Evolutionary conservation across 1,140 invertebrate species (phyloP), one percentile per base, ranked within the genome.

Genomic region (Cephus cinctus): DNA sequence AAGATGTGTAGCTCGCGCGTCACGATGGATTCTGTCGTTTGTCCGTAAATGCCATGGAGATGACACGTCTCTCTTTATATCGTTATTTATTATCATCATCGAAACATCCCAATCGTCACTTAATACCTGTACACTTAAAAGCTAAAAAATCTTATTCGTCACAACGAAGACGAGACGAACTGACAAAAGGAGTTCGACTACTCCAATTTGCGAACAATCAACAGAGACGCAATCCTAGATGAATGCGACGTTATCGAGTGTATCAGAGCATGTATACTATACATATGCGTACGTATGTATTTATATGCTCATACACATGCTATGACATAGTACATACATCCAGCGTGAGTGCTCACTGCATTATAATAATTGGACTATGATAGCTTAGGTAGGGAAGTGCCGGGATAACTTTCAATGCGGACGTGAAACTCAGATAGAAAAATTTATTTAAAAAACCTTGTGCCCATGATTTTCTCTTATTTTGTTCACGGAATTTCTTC

Each of bases 81-180:
- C n/a, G n/a, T n/a, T n/a, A n/a, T n/a, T n/a, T n/a, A n/a, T n/a
- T n/a, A n/a, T n/a, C n/a, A n/a, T n/a, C n/a, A n/a, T n/a, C n/a
- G n/a, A n/a, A n/a, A n/a, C n/a, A n/a, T n/a, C n/a, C n/a, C 52
- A 31, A 49, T 59, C 32, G 39, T 54, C 46, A 31, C 50, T 51
- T 52, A 59, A 54, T 57, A 46, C 45, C 59, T 71, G 69, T 71
- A 71, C 69, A 69, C 63, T 69, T 69, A 71, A 34, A 57, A 65
- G 36, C 61, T 65, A 67, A 40, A 54, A 55, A 63, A 67, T 60
- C 46, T 54, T n/a, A n/a, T 34, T 39, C 47, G 18, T 34, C 48
- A 47, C 45, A 57, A 59, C 50, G 52, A 50, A 47, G 23, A 31
- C 41, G 22, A 39, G 42, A 41, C 53, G 54, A 45, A 23, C 52